These are phyloP conservation scores for Cuculus canorus DNA, from an alignment of 2,797 vertebrate species.

Conservation along the genomic window DNA sequence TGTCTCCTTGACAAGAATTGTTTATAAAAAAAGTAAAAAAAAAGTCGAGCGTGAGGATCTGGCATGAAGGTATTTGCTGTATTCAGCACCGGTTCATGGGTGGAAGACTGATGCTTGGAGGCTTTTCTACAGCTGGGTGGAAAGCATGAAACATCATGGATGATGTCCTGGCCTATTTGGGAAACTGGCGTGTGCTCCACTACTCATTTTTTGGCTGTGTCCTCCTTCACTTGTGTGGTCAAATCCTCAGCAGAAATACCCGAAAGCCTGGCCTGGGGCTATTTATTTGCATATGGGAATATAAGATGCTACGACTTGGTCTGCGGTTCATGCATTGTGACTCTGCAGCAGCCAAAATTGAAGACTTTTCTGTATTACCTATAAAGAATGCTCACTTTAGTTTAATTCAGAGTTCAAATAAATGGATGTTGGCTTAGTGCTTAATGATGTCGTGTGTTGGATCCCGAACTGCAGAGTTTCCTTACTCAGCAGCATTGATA, in stretches of 20 bases:
- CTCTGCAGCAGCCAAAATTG: neutral
- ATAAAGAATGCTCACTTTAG: neutral
- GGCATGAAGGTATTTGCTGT: neutral
- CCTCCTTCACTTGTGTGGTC: neutral
- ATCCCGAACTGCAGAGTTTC: neutral
- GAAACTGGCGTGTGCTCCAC: neutral
- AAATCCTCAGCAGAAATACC: neutral
- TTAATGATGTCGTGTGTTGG: neutral
- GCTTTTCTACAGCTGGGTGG: neutral
- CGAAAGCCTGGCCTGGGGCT: neutral
- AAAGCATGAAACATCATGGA: neutral
- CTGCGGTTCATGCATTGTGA: neutral
- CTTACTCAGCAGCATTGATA: neutral
- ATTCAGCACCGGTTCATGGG: neutral
- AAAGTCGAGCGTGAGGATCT: neutral
- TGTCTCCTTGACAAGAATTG: neutral
- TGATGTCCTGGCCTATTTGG: neutral
- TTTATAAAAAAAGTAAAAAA: neutral
- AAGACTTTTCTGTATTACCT: neutral
- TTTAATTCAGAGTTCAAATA: neutral
- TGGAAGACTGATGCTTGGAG: neutral
- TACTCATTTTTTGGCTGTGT: neutral
- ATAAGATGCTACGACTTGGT: rapidly evolving
- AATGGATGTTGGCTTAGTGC: neutral
- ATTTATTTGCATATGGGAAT: neutral